These are phyloP conservation scores for Neogobius melanostomus DNA, from an alignment of 2,113 vertebrate species.

Conservation along the genomic window DNA sequence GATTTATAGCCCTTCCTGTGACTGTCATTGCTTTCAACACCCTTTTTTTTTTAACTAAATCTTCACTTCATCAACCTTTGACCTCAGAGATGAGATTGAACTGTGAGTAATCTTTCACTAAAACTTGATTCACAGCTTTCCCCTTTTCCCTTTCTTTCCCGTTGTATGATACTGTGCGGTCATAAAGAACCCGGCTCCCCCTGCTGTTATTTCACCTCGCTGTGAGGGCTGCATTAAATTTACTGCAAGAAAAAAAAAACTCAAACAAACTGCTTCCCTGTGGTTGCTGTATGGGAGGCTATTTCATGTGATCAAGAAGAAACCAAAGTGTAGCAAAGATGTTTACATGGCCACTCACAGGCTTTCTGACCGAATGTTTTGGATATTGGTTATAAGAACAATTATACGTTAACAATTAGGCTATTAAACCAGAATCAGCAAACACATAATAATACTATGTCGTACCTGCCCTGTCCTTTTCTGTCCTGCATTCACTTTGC, in stretches of 20 bases:
- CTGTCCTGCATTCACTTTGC: neutral
- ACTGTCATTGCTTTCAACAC: conserved; percentile 16
- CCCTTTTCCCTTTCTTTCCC: conserved; percentile 2
- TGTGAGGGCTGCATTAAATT: conserved; percentile 28
- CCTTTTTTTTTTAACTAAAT: conserved; percentile 8
- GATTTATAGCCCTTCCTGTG: conserved; percentile 5
- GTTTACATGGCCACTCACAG: conserved; percentile 31
- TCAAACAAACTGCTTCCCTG: neutral
- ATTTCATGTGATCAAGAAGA: conserved; percentile 16
- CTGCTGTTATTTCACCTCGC: conserved; percentile 46
- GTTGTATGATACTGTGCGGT: neutral
- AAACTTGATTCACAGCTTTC: conserved; percentile 19
- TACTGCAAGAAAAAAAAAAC: conserved; percentile 5
- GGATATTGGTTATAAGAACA: too few relatives aligned
- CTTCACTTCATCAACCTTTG: conserved; percentile 12
- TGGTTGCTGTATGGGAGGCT: conserved; percentile 23
- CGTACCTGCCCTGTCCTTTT: neutral
- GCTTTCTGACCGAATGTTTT: neutral
- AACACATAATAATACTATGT: neutral
- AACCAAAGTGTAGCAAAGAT: conserved; percentile 26
- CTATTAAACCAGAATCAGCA: too few relatives aligned
- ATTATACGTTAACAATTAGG: too few relatives aligned
- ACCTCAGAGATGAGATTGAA: conserved; percentile 9
- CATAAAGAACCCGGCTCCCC: conserved; percentile 29
- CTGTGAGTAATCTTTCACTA: conserved; percentile 8